Evolutionary conservation across 2,797 vertebrate genomes (phyloP), one percentile per base, ranked within the genome.

Genomic region (Okamejei kenojei): DNA sequence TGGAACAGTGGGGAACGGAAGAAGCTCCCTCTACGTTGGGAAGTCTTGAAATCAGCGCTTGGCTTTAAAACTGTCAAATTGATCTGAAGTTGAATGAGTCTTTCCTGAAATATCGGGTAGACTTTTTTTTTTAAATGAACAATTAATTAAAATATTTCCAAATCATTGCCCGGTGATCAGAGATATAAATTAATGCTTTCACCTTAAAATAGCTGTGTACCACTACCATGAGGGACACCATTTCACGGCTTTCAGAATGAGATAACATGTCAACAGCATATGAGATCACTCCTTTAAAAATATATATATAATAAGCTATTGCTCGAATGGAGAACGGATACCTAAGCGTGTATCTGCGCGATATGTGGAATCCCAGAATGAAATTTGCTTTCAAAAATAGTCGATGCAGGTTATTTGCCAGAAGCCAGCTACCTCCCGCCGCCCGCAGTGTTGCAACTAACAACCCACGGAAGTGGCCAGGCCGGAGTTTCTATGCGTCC

Each of bases 291-390:
- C 88, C 2, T 21, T 91, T 68, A 32, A 32, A 35, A 38, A 38
- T n/a, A 19, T 35, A 29, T 71, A 84, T 68, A 92, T 35, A 74
- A n/a, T 92, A 74, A 92, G 76, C 23, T 15, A 92, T 54, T 92
- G n/a, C 26, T 45, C 88, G 11, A 26, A 8, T 13, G 71, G 32
- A 8, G 21, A 54, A 65, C 5, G 76, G 71, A 76, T 74, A n/a
- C 17, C 38, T 38, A 45, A 17, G 13, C 6, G 10, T 45, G 21
- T 74, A 17, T 45, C 71, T 17, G 38, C 1, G 15, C 54, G 73
- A 76, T 54, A 3, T 11, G 7, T 19, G 35, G 45, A 81, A 71
- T 68, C 7, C 88, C 35, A 4, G 35, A 90, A 38, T 45, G 21
- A 4, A 92, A 74, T 74, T 76, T n/a, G 68, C 10, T 13, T 7